Evolutionary conservation across 2,113 vertebrate species (phyloP).

Genomic region (Synodontis membranacea): DNA sequence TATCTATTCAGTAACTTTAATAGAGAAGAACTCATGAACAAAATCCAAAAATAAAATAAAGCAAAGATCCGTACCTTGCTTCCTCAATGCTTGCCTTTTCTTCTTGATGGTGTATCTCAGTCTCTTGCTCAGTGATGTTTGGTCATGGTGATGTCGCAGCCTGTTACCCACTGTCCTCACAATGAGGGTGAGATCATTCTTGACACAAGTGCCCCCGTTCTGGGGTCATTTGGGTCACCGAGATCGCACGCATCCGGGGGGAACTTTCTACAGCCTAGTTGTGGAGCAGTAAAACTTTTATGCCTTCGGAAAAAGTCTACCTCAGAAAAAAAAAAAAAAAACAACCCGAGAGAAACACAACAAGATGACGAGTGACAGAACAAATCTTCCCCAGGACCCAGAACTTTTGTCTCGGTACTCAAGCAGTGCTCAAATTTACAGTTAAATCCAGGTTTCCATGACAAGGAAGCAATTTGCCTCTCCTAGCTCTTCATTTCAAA

Average conservation of each 20-base stretch:
- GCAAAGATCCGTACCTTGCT: not conserved
- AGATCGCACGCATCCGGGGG: constrained; percentile 17
- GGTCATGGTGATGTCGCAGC: constrained; percentile 32
- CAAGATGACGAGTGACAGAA: not conserved
- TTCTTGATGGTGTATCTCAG: not conserved
- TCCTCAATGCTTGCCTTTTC: not conserved
- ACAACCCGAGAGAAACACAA: not conserved
- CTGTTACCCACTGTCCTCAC: constrained; percentile 38
- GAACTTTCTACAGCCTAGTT: not conserved
- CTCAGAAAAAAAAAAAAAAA: not conserved
- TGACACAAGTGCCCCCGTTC: constrained; percentile 35
- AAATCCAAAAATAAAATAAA: not conserved
- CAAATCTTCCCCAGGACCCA: not conserved
- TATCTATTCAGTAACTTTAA: not conserved
- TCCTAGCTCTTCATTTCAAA: not conserved
- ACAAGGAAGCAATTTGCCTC: not conserved
- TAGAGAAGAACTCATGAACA: not conserved
- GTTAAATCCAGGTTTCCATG: not conserved
- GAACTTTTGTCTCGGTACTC: not conserved
- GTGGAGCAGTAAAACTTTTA: not conserved
- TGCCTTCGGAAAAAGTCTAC: too few species aligned
- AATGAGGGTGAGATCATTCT: constrained; percentile 38
- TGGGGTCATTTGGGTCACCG: constrained; percentile 25
- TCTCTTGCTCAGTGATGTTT: not conserved
- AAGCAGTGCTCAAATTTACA: not conserved